Conservation (phyloP, 2,113 vertebrate species). For the Semicossyphus pulcher region DNA sequence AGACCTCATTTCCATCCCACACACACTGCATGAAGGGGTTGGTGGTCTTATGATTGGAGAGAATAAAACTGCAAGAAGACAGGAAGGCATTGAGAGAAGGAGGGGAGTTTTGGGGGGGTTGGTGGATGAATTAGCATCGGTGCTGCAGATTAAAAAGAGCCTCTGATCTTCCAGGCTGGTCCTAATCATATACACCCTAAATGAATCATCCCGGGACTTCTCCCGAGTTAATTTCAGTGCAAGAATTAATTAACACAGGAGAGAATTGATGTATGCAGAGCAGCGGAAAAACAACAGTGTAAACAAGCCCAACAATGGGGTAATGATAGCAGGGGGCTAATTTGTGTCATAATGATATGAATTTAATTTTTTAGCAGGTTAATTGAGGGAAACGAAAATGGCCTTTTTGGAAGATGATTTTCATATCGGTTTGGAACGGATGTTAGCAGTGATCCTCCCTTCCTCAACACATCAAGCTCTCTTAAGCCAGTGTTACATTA, state of each 20-base stretch:
- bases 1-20: slow-evolving; percentile 67
- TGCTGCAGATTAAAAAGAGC: slow-evolving; percentile 67
- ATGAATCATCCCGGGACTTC: slow-evolving; percentile 78
- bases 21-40: slow-evolving; percentile 30
- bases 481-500: too few species aligned
- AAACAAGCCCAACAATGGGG: slow-evolving; percentile 72
- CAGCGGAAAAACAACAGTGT: slow-evolving; percentile 67
- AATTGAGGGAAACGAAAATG: slow-evolving; percentile 64
- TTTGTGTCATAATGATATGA: slow-evolving; percentile 68
- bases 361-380: slow-evolving; percentile 38
- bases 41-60: slow-evolving; percentile 50
- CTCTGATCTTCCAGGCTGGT: slow-evolving; percentile 73
- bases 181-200: slow-evolving; percentile 75
- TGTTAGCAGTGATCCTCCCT: too few species aligned
- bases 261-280: slow-evolving; percentile 67
- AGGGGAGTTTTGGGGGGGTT: not conserved
- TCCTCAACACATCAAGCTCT: too few species aligned
- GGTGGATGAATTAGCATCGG: slow-evolving; percentile 71
- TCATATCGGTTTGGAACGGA: not conserved
- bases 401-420: slow-evolving; percentile 48
- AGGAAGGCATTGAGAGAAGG: slow-evolving; percentile 12
- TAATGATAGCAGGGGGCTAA: slow-evolving; percentile 54
- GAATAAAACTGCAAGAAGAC: slow-evolving; percentile 49
- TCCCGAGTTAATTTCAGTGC: slow-evolving; percentile 59
- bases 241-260: slow-evolving; percentile 75